These are phyloP conservation scores for Sycobia sp. DNA, from an alignment of 1,140 invertebrate species.

Conservation along the genomic window DNA sequence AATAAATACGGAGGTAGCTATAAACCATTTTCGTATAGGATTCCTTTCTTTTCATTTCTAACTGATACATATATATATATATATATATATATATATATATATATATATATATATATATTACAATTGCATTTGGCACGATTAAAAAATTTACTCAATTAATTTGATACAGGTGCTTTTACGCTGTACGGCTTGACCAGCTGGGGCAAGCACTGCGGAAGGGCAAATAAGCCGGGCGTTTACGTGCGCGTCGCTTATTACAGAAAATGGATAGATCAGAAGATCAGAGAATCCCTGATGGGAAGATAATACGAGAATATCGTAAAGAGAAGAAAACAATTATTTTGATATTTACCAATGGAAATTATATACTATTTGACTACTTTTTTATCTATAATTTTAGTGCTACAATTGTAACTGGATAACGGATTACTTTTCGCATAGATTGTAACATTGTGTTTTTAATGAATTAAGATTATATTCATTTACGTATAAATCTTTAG, in stretches of 20 bases:
- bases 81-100: too few species aligned
- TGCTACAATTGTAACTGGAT: not conserved
- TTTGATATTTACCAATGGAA: too few species aligned
- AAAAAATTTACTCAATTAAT: not conserved
- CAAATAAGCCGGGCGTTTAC: constrained; percentile 75
- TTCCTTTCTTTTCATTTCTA: too few species aligned
- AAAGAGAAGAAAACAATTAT: too few species aligned
- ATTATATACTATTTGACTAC: not conserved
- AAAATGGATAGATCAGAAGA: constrained; percentile 68
- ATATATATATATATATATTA: not conserved
- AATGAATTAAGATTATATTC: too few species aligned
- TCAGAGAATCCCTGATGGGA: constrained; percentile 54
- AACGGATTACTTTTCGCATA: too few species aligned
- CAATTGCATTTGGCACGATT: not conserved
- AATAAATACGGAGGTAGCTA: too few species aligned
- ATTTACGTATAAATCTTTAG: too few species aligned
- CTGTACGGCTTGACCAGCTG: constrained; percentile 71
- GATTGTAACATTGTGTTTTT: too few species aligned
- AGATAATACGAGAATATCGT: too few species aligned
- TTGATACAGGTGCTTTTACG: constrained; percentile 61
- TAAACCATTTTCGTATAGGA: too few species aligned
- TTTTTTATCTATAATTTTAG: not conserved
- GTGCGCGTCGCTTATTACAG: constrained; percentile 67
- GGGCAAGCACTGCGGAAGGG: constrained; percentile 71
- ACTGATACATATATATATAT: too few species aligned